phyloP scores from a whole-genome alignment of 2,797 vertebrate genomes.

The Sarcoramphus papa region DNA sequence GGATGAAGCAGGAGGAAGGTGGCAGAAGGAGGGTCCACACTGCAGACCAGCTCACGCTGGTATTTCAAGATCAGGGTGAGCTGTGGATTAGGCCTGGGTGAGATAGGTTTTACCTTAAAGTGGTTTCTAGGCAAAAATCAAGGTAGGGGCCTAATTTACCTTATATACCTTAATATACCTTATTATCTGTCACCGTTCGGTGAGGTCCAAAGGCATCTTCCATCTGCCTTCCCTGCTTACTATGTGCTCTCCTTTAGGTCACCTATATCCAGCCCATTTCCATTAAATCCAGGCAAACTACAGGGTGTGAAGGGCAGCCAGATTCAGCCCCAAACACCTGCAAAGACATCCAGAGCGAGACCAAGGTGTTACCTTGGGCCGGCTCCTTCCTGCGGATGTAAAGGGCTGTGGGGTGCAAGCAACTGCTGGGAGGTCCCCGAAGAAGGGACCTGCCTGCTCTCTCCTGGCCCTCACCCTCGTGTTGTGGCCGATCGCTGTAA shows the following conservation, averaged over 20 bases:
- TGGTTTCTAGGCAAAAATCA: not conserved
- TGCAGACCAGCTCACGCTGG: not conserved
- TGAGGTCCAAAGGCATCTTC: not conserved
- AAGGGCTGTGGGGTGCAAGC: not conserved
- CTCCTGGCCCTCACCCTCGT: not conserved
- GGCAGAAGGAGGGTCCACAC: not conserved
- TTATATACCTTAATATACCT: not conserved
- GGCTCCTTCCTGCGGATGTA: not conserved
- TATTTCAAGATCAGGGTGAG: not conserved
- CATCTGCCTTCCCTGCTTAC: not conserved
- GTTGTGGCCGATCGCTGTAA: rapidly evolving
- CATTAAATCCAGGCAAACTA: not conserved
- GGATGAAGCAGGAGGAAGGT: not conserved
- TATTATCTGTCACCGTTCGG: not conserved
- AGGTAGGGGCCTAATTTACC: not conserved
- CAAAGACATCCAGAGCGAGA: rapidly evolving
- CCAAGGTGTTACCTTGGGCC: rapidly evolving
- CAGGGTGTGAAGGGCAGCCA: not conserved
- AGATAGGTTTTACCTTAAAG: not conserved
- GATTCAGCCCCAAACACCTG: not conserved
- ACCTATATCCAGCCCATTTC: not conserved
- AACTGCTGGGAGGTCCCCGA: not conserved
- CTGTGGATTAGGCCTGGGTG: not conserved
- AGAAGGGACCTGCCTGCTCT: not conserved
- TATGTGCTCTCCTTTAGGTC: not conserved